These are phyloP conservation scores for Cosmorhoe ocellata DNA, from an alignment of 2,888 invertebrate species.

Conservation along the genomic window DNA sequence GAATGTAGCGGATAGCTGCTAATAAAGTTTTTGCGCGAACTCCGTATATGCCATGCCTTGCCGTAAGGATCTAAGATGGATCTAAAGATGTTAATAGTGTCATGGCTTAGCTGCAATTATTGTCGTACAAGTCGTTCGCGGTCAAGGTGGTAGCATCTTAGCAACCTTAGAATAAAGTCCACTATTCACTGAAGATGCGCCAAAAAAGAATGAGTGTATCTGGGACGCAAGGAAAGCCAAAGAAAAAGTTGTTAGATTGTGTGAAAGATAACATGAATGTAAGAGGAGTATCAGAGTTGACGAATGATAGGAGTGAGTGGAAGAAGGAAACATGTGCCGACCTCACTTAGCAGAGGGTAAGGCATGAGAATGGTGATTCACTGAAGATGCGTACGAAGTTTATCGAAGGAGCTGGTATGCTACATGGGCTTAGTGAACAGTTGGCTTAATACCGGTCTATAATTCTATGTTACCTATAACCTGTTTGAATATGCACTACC, in stretches of 20 bases:
- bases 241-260: too few species aligned
- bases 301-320: too few species aligned
- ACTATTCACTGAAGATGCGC: not conserved
- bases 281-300: too few species aligned
- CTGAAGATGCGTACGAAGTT: not conserved
- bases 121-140: conserved; percentile 49
- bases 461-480: conserved; percentile 31
- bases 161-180: conserved; percentile 3
- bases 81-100: conserved; percentile 61
- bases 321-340: too few species aligned
- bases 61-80: too few species aligned
- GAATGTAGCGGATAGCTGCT: conserved; percentile 38
- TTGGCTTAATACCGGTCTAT: not conserved
- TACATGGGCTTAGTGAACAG: conserved; percentile 1
- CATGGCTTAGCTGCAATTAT: conserved; percentile 60
- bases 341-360: too few species aligned
- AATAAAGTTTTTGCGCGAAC: conserved; percentile 16
- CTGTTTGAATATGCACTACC: conserved; percentile 46
- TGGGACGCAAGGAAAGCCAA: too few species aligned
- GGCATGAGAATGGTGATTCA: too few species aligned
- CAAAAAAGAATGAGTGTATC: too few species aligned
- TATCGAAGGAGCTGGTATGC: not conserved
- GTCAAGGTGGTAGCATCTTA: conserved; percentile 73
- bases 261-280: too few species aligned
- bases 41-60: conserved; percentile 22